Conservation (phyloP, 1,140 invertebrate genomes). For the Cotesia typhae region DNA sequence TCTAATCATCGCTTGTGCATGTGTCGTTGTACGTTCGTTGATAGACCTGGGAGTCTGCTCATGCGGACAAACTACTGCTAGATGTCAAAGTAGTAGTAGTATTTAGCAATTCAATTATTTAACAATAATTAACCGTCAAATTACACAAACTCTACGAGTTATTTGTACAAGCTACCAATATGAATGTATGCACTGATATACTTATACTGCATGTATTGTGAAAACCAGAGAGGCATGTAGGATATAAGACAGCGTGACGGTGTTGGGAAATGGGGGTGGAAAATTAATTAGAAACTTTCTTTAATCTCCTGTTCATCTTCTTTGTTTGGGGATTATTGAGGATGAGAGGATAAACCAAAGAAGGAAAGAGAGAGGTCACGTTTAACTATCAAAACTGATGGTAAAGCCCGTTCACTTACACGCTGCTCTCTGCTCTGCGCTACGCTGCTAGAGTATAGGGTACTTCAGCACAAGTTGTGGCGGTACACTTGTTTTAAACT, state of each 20-base stretch:
- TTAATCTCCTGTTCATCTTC: neutral
- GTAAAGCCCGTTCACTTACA: conserved; percentile 19
- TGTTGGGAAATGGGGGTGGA: too few relatives aligned
- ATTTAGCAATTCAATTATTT: conserved; percentile 17
- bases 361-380: conserved; percentile 4
- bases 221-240: too few relatives aligned
- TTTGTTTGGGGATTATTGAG: neutral
- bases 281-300: conserved; percentile 1
- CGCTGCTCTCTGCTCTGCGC: too few relatives aligned
- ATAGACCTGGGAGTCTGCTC: neutral
- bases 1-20: conserved; percentile 25
- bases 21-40: too few relatives aligned
- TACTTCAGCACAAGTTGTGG: conserved; percentile 24
- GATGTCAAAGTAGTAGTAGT: neutral
- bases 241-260: too few relatives aligned
- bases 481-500: conserved; percentile 13
- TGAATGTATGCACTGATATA: too few relatives aligned
- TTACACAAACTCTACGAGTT: too few relatives aligned
- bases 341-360: neutral
- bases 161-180: too few relatives aligned
- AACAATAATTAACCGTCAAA: conserved; percentile 12
- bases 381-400: conserved; percentile 17
- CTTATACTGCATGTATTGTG: too few relatives aligned
- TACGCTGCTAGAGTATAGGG: neutral
- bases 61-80: neutral